Conservation (phyloP, 1,140 invertebrate species). For the Dinothrombium tinctorium region DNA sequence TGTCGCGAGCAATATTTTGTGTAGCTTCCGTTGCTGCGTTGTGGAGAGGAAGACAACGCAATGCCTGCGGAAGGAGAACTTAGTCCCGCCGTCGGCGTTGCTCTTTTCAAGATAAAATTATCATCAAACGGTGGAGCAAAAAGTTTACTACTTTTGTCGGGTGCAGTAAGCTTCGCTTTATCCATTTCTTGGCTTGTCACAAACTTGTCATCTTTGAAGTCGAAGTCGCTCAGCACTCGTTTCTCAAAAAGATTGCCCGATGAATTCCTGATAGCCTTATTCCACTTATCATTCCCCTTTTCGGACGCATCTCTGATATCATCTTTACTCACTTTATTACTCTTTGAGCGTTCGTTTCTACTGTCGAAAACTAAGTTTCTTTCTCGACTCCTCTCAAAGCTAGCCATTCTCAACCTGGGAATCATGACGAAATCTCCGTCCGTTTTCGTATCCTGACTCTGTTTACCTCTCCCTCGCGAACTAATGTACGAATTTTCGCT, state of each 20-base stretch:
- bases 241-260: too few species aligned
- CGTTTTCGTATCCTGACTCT: background rate
- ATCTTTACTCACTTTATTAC: background rate
- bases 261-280: too few species aligned
- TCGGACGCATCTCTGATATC: background rate
- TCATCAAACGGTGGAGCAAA: constrained; percentile 7
- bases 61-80: too few species aligned
- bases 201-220: too few species aligned
- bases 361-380: background rate
- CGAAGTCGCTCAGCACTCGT: too few species aligned
- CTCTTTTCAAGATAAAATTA: constrained; percentile 12
- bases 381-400: too few species aligned
- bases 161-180: background rate
- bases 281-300: too few species aligned
- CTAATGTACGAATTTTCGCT: background rate
- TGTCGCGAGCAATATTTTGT: too few species aligned
- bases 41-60: too few species aligned
- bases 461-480: background rate
- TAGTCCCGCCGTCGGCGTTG: constrained; percentile 10
- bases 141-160: background rate
- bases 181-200: too few species aligned
- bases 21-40: too few species aligned
- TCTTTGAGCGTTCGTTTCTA: background rate
- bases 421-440: background rate
- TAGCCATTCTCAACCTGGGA: constrained; percentile 1